Conservation (phyloP, 2,113 vertebrate genomes). For the Corydoras sp. region DNA sequence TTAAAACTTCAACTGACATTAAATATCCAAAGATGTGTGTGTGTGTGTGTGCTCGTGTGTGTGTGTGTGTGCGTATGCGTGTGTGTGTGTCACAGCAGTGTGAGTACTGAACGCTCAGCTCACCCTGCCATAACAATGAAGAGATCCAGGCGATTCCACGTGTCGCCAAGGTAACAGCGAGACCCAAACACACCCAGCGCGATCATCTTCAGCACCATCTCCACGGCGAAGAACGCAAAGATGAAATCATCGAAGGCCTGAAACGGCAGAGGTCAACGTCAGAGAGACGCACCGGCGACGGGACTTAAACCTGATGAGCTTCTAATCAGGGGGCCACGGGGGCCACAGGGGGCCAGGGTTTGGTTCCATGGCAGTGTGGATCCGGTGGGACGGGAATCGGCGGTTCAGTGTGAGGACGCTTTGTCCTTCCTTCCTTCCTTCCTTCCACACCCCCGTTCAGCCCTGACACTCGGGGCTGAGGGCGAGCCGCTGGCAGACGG, state of each 20-base stretch:
- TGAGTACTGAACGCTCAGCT: not conserved
- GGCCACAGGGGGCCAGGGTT: too few species aligned
- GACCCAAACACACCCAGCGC: slow-evolving; percentile 80
- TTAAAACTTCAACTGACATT: slow-evolving; percentile 62
- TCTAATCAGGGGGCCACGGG: too few species aligned
- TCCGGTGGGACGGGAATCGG: too few species aligned
- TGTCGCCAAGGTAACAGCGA: slow-evolving; percentile 84
- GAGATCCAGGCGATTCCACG: slow-evolving; percentile 85
- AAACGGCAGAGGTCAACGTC: slow-evolving; percentile 3
- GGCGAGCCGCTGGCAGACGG: too few species aligned
- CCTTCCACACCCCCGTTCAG: too few species aligned
- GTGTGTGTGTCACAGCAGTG: not conserved
- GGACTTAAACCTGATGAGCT: too few species aligned
- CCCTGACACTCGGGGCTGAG: too few species aligned
- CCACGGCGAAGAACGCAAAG: slow-evolving; percentile 84
- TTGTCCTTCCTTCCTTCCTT: too few species aligned
- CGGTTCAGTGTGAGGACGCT: too few species aligned
- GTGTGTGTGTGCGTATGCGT: not conserved
- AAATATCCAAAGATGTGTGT: slow-evolving; percentile 54
- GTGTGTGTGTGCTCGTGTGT: not conserved
- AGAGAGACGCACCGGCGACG: too few species aligned
- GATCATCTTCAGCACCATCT: slow-evolving; percentile 87
- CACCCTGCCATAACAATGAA: slow-evolving; percentile 86
- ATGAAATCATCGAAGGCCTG: slow-evolving; percentile 86
- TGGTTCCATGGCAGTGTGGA: too few species aligned